Conservation (phyloP, 2,888 invertebrate genomes). For the Coremacera marginata region DNA sequence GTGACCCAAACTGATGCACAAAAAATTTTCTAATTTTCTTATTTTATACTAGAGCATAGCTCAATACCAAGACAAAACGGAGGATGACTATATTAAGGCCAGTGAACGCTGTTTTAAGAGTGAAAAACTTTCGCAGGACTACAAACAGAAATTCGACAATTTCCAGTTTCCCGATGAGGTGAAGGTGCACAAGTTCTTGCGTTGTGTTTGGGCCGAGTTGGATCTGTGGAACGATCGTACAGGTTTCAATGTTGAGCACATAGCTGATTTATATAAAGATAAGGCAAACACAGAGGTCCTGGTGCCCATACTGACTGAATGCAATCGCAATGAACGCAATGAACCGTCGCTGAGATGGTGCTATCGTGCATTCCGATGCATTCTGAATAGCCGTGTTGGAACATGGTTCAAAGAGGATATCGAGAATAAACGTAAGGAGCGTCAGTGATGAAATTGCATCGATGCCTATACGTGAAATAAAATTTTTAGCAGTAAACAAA, state of each 20-base stretch:
- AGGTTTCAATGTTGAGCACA: conserved; percentile 51
- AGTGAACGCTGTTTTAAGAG: conserved; percentile 40
- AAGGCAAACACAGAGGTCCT: conserved; percentile 50
- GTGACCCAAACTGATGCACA: too few species aligned
- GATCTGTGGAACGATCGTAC: conserved; percentile 49
- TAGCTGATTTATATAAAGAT: conserved; percentile 50
- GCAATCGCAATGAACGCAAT: conserved; percentile 50
- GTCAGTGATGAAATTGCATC: background rate
- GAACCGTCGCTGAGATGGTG: conserved; percentile 49
- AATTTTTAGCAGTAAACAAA: too few species aligned
- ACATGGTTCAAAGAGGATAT: conserved; percentile 52
- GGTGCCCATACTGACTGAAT: conserved; percentile 51
- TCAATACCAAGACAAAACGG: conserved; percentile 37
- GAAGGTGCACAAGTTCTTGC: conserved; percentile 49
- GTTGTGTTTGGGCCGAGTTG: conserved; percentile 47
- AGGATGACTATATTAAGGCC: conserved; percentile 45
- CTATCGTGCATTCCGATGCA: conserved; percentile 50
- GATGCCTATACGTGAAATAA: too few species aligned
- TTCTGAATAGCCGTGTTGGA: conserved; percentile 51
- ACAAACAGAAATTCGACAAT: conserved; percentile 38
- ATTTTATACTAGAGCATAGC: conserved; percentile 31
- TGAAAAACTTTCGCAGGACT: conserved; percentile 31
- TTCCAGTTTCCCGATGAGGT: conserved; percentile 51
- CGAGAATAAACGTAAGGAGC: conserved; percentile 37
- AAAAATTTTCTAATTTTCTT: background rate